Conservation (phyloP, 2,113 vertebrate species). For the Stigmatopora argus region DNA sequence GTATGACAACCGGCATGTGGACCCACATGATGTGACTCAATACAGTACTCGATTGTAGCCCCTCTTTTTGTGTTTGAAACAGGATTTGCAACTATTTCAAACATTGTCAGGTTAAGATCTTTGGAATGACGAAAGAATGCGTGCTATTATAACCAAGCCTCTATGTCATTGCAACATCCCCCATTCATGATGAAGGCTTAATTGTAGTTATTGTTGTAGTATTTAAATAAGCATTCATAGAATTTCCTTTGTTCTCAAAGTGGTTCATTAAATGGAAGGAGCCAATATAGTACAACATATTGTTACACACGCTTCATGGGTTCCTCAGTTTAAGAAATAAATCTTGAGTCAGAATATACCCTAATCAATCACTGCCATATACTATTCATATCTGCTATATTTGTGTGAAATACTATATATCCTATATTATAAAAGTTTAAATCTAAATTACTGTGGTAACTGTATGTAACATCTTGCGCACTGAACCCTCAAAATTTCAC, state of each 20-base stretch:
- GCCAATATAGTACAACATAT: not conserved
- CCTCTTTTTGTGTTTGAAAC: constrained; percentile 17
- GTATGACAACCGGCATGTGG: constrained; percentile 49
- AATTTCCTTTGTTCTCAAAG: constrained; percentile 17
- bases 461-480: not conserved
- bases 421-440: no score
- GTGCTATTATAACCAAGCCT: constrained; percentile 18
- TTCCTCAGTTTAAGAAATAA: not conserved
- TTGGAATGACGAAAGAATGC: not conserved
- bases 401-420: not conserved
- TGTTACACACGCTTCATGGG: not conserved
- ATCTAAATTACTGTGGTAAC: no score
- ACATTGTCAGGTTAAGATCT: constrained; percentile 12
- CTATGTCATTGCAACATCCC: constrained; percentile 49
- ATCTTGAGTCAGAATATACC: not conserved
- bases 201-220: not conserved
- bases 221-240: not conserved
- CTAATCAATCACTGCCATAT: not conserved
- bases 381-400: not conserved
- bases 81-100: constrained; percentile 2
- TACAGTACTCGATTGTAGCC: constrained; percentile 40
- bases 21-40: constrained; percentile 45
- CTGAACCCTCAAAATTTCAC: not conserved
- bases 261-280: constrained; percentile 14
- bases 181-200: constrained; percentile 50